A percentile compares a stretch with the other conserved stretches of the same genome.
phyloP scores from a whole-genome alignment of 2,113 vertebrate species.

The Ibidorhyncha struthersii region DNA sequence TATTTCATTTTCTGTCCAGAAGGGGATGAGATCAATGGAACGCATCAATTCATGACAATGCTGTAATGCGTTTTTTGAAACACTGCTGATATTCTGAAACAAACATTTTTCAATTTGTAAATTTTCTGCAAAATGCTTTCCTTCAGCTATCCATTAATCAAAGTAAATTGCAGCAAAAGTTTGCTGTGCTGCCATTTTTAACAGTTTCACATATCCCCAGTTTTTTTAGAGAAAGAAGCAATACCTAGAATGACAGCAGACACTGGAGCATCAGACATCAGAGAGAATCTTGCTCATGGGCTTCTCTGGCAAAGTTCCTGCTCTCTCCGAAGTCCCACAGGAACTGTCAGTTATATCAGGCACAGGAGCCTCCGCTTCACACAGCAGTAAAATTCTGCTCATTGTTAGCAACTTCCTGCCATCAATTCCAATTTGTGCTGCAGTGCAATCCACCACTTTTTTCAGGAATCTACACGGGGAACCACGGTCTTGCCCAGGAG shows the following conservation, averaged over 20 bases:
- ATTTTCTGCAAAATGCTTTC: not conserved
- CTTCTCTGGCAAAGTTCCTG: not conserved
- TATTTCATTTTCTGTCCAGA: not conserved
- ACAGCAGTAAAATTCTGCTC: not conserved
- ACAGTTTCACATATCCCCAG: not conserved
- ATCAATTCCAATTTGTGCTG: not conserved
- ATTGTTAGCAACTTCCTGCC: not conserved
- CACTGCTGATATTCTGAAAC: not conserved
- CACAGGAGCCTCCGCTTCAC: not conserved
- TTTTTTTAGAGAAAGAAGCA: not conserved
- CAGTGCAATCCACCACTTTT: not conserved
- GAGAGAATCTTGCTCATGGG: not conserved
- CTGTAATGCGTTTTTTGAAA: not conserved
- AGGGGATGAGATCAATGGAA: not conserved
- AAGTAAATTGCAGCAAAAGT: not conserved
- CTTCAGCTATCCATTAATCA: conserved; percentile 23
- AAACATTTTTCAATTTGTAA: not conserved
- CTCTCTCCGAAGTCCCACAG: not conserved
- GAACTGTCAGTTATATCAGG: not conserved
- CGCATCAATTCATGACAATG: not conserved
- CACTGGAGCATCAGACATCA: not conserved
- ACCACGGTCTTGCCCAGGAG: not conserved
- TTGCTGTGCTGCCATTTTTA: not conserved
- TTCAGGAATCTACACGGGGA: not conserved
- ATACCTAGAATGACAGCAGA: not conserved